phyloP scores from a whole-genome alignment of 1,140 invertebrate genomes.

The Acyrthosiphon pisum region DNA sequence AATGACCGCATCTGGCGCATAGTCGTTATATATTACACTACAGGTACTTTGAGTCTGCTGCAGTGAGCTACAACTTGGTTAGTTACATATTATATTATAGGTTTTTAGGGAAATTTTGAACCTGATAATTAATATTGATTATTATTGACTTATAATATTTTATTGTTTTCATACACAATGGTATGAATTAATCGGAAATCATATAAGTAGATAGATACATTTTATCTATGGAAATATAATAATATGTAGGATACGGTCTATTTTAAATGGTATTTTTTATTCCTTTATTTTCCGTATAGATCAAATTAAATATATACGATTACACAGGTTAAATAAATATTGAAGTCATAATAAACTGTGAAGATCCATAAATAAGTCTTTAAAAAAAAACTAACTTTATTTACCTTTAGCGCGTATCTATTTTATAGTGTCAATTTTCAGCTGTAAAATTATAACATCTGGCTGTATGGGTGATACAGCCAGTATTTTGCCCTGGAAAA shows the following conservation, averaged over 20 bases:
- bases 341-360: background rate
- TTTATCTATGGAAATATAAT: background rate
- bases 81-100: no score
- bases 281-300: background rate
- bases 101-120: background rate
- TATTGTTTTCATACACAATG: background rate
- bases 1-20: background rate
- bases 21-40: background rate
- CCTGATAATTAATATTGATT: background rate
- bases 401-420: background rate
- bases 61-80: background rate
- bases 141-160: background rate
- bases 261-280: background rate
- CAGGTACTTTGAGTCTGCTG: background rate
- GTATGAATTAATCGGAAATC: no score
- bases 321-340: no score
- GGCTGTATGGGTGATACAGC: no score
- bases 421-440: background rate
- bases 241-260: background rate
- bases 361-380: background rate
- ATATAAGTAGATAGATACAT: background rate
- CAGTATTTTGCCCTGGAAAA: no score
- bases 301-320: no score
- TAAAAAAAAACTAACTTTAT: background rate
- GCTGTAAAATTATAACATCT: background rate